Evolutionary conservation across 2,113 vertebrate genomes (phyloP), one percentile per base, ranked within the genome.

Genomic region (Mionectes macconnelli): DNA sequence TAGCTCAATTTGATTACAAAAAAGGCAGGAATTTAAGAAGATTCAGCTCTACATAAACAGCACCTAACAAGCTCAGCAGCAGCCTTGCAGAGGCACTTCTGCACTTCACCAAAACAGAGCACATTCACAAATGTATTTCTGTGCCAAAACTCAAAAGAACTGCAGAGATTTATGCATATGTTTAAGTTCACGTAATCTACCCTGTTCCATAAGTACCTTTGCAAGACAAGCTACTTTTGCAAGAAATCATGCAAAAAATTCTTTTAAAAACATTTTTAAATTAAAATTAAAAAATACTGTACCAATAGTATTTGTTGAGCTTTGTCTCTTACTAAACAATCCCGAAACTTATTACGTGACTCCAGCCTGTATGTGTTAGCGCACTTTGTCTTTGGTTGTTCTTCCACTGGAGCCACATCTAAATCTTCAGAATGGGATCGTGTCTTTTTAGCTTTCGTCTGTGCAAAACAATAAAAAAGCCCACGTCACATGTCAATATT

Each of bases 361-460:
- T 97, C 97, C 94, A 98, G 93, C 88, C 97, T 96, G 15, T 98
- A 98, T 0, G 98, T 98, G 88, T 98, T 98, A n/a, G 53, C 78
- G 9, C 82, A 82, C 96, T 14, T 97, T 11, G 94, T 33, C 68
- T 97, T 98, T 23, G 83, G 68, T 57, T 96, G 95, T 31, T 96
- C 94, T 45, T 97, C 97, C 9, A 89, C 17, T 57, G 96, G 70
- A 55, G 96, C 89, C 1, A 21, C 33, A 21, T 75, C 93, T 42
- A 85, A 93, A 75, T 95, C 89, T 27, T 98, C 89, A 0, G 94
- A 84, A 16, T 82, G 2, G 3, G 95, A 94, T 5, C 88, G 57
- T 84, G 50, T 70, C 42, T 64, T 89, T 77, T 91, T 97, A n/a
- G 95, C 97, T 87, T 55, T 97, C 21, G 81, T 66, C 76, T 98